Base-by-base conservation (phyloP, 2,888 invertebrate species). In the Aphelenchoides bicaudatus region DNA sequence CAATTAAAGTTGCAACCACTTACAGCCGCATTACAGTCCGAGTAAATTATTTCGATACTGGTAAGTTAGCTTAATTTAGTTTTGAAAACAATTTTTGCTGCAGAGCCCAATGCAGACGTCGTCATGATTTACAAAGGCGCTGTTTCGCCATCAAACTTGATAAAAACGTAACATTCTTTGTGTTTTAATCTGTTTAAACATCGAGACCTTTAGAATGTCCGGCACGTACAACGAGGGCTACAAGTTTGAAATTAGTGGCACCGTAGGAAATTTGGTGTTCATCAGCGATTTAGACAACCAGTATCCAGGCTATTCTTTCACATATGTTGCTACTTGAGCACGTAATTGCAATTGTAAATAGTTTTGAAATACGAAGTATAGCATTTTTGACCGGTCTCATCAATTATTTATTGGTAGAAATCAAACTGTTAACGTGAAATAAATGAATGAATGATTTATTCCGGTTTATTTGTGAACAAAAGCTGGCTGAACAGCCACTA, bases 71-170 rank as follows among this genome's bases (percentile, higher is more conserved):
- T n/a, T n/a, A n/a, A n/a, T n/a, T n/a, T n/a, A n/a, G n/a, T n/a
- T n/a, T n/a, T n/a, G n/a, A n/a, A n/a, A n/a, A n/a, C n/a, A n/a
- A n/a, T 16, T 13, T 43, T 43, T 16, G 13, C 10, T n/a, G 27
- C 43, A n/a, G 52, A 51, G 37, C n/a, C n/a, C 21, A 27, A 30
- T 16, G 34, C 52, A 3, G 52, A 51, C 38, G n/a, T 30, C 8
- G 23, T 51, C 23, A 21, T 16, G 10, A 51, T 51, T 8, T 51
- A 51, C 52, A n/a, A 21, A 8, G 52, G 37, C 6, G 10, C 6
- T 21, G 43, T 43, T n/a, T 43, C 43, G 8, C 8, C 43, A 6
- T 19, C 23, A 6, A 19, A 43, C 23, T n/a, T 43, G 43, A 43
- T 43, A 19, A 21, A 10, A 43, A 43, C 10, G 43, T 43, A 21